Base-by-base conservation (phyloP, 1,140 invertebrate genomes). In the Stratiolaelaps scimitus region DNA sequence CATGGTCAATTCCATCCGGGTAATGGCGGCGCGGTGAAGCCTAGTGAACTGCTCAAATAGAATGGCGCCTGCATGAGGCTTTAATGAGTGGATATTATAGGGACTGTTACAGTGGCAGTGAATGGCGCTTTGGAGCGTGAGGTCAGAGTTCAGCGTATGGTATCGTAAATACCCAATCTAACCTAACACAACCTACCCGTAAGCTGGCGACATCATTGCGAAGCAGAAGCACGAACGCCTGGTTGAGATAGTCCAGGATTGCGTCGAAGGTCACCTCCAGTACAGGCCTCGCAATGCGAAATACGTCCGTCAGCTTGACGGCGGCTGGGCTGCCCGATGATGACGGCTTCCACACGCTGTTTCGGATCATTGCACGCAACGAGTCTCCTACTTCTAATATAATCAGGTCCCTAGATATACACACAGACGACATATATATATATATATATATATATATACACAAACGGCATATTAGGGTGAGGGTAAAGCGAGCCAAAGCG, bases 221-320 rank as follows among this genome's bases (percentile, higher is more conserved):
- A 30, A n/a, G 34, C 28, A 20, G 40, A 19, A 68, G 26, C 7
- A 71, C 60, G 64, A 70, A 70, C 1, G 68, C 65, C 44, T 69
- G 66, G 66, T 70, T 70, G n/a, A 46, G 46, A 66, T 70, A 68
- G 13, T 46, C 34, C 13, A 66, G 7, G 28, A 70, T 70, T 1
- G 69, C 40, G n/a, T 71, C 69, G 56, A 70, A 70, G 29, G 40
- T 66, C 5, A 65, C 48, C 15, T 67, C 44, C 26, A 67, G 17
- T 20, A 67, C 13, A 15, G 64, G 64, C 19, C 64, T 20, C 28
- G 40, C 60, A 66, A 66, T 43, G 19, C 20, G 19, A 43, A 66
- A 66, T 15, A 67, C 26, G 26, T 66, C 64, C 20, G 44, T 43
- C 15, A 60, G 53, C 53, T 60, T 60, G 26, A 60, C 53, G 34